Base-by-base conservation (phyloP, 2,888 invertebrate genomes). In the Sepiola atlantica region DNA sequence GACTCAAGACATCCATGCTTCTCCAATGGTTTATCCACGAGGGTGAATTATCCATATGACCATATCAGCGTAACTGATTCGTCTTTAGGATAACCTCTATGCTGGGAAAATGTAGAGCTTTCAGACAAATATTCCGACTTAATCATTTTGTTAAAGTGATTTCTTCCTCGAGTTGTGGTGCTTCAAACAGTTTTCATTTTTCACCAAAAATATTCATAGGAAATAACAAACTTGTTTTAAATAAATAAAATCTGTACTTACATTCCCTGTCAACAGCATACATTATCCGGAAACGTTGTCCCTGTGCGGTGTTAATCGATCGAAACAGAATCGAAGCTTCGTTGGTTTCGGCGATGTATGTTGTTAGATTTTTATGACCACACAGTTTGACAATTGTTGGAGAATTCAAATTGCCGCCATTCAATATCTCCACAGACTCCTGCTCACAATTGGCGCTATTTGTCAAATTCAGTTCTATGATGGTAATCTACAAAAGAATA, bases 371-470 rank as follows among this genome's bases (percentile, higher is more conserved):
- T 1, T 95, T 97, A 77, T n/a, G 77, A 8, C 98, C 98, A 97
- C 99, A 99, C 97, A 98, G 99, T 97, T 98, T 98, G 32, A 96
- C 96, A 92, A 96, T 95, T 1, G 96, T 95, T 14, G 97, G 97
- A 16, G 97, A 97, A 20, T 96, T 95, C 8, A 96, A 95, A 28
- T 96, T 95, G 0, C 96, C 97, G 0, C 97, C 97, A 94, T 97
- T 97, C 94, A 96, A 96, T 24, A 97, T 95, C 55, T 96, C 96
- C n/a, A 97, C 94, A 94, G 96, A 96, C 95, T 97, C 97, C 94
- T 94, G 96, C 0, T 55, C n/a, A 95, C 97, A 97, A 16, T 94
- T 94, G 2, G 94, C 45, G 94, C 96, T 96, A 0, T 91, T 28
- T 55, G 45, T 54, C 45, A 92, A n/a, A 92, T 92, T 54, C n/a